Evolutionary conservation across 53 echinoderm and acorn worm genomes (phyloP), one percentile per base, ranked within the genome.

Genomic region (Mesocentrotus franciscanus): DNA sequence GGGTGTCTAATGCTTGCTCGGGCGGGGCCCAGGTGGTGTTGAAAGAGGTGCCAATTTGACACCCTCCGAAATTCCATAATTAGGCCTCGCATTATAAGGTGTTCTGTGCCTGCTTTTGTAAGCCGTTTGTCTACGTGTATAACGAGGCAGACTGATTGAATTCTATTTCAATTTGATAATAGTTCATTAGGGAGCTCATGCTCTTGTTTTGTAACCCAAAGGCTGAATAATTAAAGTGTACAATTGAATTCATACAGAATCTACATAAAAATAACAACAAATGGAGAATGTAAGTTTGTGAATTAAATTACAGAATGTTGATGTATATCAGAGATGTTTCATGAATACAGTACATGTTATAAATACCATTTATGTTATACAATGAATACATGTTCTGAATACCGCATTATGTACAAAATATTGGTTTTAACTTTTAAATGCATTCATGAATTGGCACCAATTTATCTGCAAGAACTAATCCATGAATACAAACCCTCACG

Each of bases 11-110:
- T 92, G 93, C 75, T 92, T 24, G 71, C 20, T 57, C 72, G 75
- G 75, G 93, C 93, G 49, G 75, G 75, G 71, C 68, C 72, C 93
- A 92, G 93, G 93, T 92, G 93, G 93, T 71, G 93, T 92, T 56
- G 93, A 42, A 34, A 10, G 75, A 92, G 93, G 93, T 92, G 93
- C 29, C 72, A 92, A 71, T 71, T 56, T 76, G 71, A 42, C 75
- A 71, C 93, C 72, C 56, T 75, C 27, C 30, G 76, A 36, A 75
- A 56, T 20, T 71, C 93, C 91, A 20, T 91, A 91, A 91, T 91
- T 91, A 91, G 36, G 36, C 34, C n/a, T 29, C 5, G 91, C 68
- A 91, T 91, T 91, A 66, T 91, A 68, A 66, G 22, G 35, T 18
- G n/a, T 68, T 62, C 36, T 56, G 35, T 91, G 61, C 58, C 91